These are phyloP conservation scores for Bombylius major DNA, from an alignment of 2,888 invertebrate species.

Conservation along the genomic window DNA sequence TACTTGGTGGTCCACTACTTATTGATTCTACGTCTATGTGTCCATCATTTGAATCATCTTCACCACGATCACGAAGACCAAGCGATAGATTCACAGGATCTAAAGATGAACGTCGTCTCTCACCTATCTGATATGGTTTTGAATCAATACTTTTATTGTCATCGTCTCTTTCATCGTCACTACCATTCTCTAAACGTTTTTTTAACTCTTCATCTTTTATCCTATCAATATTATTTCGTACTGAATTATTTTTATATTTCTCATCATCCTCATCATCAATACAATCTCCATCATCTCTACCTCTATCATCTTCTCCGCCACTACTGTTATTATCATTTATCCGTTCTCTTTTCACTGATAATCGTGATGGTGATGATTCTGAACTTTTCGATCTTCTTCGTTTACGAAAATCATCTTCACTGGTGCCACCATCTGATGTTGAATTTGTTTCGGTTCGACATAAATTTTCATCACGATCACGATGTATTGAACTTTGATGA, in stretches of 20 bases:
- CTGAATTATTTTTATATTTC: slow-evolving; percentile 11
- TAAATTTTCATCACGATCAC: slow-evolving; percentile 39
- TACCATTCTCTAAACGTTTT: slow-evolving; percentile 17
- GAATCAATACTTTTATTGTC: slow-evolving; percentile 29
- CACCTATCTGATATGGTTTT: slow-evolving; percentile 33
- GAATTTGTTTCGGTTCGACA: slow-evolving; percentile 13
- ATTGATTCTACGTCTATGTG: slow-evolving; percentile 44
- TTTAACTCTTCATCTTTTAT: slow-evolving; percentile 12
- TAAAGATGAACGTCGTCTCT: slow-evolving; percentile 57
- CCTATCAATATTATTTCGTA: slow-evolving; percentile 14
- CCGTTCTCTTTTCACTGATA: slow-evolving; percentile 15
- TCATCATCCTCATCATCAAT: slow-evolving; percentile 27
- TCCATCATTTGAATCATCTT: slow-evolving; percentile 44
- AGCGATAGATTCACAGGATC: slow-evolving; percentile 72
- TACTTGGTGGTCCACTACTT: slow-evolving; percentile 33
- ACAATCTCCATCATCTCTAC: slow-evolving; percentile 27
- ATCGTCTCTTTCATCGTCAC: slow-evolving; percentile 34
- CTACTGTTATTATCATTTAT: slow-evolving; percentile 12
- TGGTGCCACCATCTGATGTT: slow-evolving; percentile 33
- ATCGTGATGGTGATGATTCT: slow-evolving; percentile 12
- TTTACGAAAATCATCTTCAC: slow-evolving; percentile 36
- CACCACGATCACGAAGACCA: slow-evolving; percentile 44
- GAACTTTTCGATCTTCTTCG: slow-evolving; percentile 14
- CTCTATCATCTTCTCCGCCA: slow-evolving; percentile 12
- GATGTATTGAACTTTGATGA: slow-evolving; percentile 13